These are phyloP conservation scores for Balearica regulorum DNA, from an alignment of 2,797 vertebrate genomes.

Conservation along the genomic window DNA sequence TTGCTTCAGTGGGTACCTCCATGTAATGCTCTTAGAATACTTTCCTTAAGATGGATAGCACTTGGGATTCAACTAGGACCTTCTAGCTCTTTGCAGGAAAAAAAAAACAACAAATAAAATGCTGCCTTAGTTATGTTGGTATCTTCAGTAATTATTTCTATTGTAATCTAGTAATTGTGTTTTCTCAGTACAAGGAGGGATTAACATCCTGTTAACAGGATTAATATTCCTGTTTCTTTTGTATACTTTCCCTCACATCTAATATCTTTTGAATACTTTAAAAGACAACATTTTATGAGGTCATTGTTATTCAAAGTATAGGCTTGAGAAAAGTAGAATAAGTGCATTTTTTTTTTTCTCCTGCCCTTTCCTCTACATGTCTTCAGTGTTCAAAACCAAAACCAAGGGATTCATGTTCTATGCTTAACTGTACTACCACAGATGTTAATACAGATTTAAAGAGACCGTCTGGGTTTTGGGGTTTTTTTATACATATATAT, in stretches of 20 bases:
- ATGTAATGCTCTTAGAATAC: not conserved
- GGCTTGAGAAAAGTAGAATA: not conserved
- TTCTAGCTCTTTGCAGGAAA: not conserved
- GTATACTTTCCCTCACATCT: not conserved
- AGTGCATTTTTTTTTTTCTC: not conserved
- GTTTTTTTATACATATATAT: accelerated
- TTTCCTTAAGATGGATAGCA: not conserved
- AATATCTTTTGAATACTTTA: not conserved
- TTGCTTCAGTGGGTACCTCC: not conserved
- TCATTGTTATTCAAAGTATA: not conserved
- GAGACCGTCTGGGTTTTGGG: not conserved
- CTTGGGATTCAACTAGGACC: not conserved
- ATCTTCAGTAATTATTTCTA: not conserved
- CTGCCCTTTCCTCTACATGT: not conserved
- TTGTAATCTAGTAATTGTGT: not conserved
- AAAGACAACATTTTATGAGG: not conserved
- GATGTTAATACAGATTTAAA: not conserved
- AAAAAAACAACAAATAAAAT: not conserved
- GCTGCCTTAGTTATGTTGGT: not conserved
- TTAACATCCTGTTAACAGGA: conserved; percentile 39
- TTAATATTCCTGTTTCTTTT: conserved; percentile 13
- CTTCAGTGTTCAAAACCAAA: not conserved
- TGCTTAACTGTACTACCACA: not conserved
- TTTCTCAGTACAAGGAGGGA: not conserved
- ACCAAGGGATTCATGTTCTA: not conserved